Evolutionary conservation across 2,888 invertebrate species (phyloP).

Genomic region (Schizotus pectinicornis): DNA sequence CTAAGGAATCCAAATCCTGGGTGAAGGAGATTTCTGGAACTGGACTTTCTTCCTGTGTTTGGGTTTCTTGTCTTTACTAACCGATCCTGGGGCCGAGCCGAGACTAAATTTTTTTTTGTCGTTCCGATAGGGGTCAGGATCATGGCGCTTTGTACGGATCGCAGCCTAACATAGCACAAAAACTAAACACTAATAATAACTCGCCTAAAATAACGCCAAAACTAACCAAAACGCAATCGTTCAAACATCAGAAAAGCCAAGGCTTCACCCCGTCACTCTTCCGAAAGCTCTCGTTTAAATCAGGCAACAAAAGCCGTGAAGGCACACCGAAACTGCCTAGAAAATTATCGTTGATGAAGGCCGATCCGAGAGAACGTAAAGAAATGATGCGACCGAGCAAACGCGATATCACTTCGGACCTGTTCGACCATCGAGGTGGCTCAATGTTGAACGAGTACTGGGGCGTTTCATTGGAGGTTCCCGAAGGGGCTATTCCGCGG

Average conservation of each 20-base stretch:
- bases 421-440: conserved; percentile 82
- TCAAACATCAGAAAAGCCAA: conserved; percentile 54
- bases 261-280: conserved; percentile 50
- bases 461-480: conserved; percentile 89
- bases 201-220: conserved; percentile 54
- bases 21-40: too few species aligned
- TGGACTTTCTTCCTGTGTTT: too few species aligned
- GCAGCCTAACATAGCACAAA: conserved; percentile 58
- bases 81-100: too few species aligned
- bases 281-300: conserved; percentile 53
- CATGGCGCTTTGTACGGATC: conserved; percentile 57
- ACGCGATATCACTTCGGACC: conserved; percentile 58
- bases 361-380: conserved; percentile 56
- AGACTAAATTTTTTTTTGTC: conserved; percentile 25
- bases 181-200: conserved; percentile 54
- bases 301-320: conserved; percentile 41
- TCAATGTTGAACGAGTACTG: conserved; percentile 85
- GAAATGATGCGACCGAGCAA: conserved; percentile 45
- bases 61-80: too few species aligned
- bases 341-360: conserved; percentile 41
- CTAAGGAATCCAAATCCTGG: too few species aligned
- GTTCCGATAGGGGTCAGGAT: conserved; percentile 47
- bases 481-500: conserved; percentile 83
- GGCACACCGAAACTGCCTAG: conserved; percentile 48
- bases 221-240: conserved; percentile 58